phyloP scores from a whole-genome alignment of 2,797 vertebrate species.

The Alosa sapidissima region DNA sequence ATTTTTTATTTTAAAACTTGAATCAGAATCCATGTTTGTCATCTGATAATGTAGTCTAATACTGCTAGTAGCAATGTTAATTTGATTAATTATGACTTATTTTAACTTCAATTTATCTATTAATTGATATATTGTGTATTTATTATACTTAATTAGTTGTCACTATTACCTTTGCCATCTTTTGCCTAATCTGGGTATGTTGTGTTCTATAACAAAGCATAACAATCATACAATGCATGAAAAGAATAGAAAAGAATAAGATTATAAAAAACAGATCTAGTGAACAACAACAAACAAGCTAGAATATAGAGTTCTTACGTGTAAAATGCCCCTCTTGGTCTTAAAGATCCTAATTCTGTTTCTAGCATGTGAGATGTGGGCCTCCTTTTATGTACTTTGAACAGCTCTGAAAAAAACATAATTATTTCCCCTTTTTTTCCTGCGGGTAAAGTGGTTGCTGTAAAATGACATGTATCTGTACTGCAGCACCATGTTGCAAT shows the following conservation, averaged over 20 bases:
- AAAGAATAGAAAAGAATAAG: neutral
- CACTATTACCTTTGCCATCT: neutral
- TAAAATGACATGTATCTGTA: neutral
- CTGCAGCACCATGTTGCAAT: no score
- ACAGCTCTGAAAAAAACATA: neutral
- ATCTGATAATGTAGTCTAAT: no score
- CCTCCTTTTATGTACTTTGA: neutral
- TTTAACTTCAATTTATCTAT: neutral
- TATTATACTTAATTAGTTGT: neutral
- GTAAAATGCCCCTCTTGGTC: neutral
- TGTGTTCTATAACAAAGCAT: neutral
- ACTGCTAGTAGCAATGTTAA: no score
- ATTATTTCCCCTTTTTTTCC: neutral
- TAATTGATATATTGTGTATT: neutral
- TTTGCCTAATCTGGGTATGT: neutral
- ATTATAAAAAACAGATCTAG: neutral
- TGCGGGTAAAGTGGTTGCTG: neutral
- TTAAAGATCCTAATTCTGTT: neutral
- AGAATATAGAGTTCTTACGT: neutral
- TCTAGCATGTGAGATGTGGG: neutral
- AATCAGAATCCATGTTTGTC: no score
- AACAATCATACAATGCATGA: no score
- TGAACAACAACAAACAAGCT: neutral
- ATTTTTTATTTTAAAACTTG: no score
- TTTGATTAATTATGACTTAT: no score